These are phyloP conservation scores for Anastrepha obliqua DNA, from an alignment of 1,140 invertebrate species.

Conservation along the genomic window DNA sequence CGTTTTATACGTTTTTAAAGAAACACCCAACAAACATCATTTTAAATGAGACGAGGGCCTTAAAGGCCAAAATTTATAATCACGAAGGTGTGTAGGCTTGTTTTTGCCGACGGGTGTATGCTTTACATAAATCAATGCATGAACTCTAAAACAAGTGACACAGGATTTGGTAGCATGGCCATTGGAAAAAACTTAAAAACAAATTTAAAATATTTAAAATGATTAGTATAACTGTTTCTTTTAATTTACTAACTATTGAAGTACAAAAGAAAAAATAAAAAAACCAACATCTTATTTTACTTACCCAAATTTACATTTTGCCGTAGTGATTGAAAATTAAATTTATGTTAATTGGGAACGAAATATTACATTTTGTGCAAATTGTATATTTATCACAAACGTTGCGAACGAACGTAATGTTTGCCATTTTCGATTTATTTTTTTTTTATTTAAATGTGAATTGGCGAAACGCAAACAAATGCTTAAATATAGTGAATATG, in stretches of 20 bases:
- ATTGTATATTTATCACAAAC: not conserved
- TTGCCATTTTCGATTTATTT: not conserved
- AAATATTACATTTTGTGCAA: not conserved
- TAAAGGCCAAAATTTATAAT: no score
- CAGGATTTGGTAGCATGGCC: no score
- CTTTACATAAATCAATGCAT: not conserved
- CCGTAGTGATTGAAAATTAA: constrained; percentile 31
- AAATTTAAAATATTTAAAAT: no score
- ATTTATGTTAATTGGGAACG: not conserved
- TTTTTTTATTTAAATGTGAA: constrained; percentile 9
- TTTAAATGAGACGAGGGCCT: no score
- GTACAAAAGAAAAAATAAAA: constrained; percentile 26
- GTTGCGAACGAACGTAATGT: constrained; percentile 20
- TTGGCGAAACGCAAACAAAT: not conserved
- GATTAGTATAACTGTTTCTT: not conserved
- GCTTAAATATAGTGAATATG: not conserved
- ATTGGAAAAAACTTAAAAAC: no score
- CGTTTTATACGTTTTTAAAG: no score
- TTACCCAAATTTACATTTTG: constrained; percentile 34
- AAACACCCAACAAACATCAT: no score
- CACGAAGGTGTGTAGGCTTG: not conserved
- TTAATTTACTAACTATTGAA: not conserved
- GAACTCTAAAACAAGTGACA: no score
- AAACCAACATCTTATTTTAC: constrained; percentile 15
- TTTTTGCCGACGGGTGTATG: not conserved